phyloP scores from a whole-genome alignment of 2,888 invertebrate species.

The Gari tellinella region DNA sequence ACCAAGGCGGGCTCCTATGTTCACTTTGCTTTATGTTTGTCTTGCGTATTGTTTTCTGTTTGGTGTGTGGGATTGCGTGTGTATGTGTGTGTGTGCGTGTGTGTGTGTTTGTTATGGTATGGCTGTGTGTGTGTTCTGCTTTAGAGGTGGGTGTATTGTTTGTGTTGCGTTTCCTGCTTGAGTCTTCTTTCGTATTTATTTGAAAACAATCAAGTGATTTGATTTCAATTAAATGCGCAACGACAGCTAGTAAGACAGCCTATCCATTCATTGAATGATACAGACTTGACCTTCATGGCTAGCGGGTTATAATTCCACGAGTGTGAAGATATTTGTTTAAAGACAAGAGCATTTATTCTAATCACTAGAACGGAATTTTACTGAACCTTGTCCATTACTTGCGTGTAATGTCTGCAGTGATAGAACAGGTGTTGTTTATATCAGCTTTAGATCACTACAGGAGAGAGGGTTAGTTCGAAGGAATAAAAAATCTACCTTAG shows the following conservation, averaged over 20 bases:
- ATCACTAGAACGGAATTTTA: conserved; percentile 6
- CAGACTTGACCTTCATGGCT: conserved; percentile 13
- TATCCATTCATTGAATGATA: conserved; percentile 2
- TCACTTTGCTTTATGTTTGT: too few species aligned
- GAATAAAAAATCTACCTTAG: conserved; percentile 13
- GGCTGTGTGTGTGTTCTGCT: too few species aligned
- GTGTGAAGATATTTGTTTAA: conserved; percentile 3
- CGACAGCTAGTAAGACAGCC: not conserved
- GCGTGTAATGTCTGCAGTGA: not conserved
- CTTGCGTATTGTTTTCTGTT: too few species aligned
- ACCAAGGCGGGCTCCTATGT: too few species aligned
- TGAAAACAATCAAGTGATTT: too few species aligned
- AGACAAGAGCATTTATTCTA: not conserved
- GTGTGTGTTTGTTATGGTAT: too few species aligned
- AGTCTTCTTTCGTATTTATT: too few species aligned
- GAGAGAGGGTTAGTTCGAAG: too few species aligned
- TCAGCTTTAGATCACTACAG: conserved; percentile 2
- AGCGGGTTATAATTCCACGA: conserved; percentile 6
- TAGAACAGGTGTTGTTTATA: not conserved
- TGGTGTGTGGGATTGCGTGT: too few species aligned
- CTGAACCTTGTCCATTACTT: not conserved
- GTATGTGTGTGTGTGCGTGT: too few species aligned
- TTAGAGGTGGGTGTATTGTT: too few species aligned
- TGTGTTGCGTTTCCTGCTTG: too few species aligned
- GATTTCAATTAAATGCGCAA: not conserved